Evolutionary conservation across 2,797 vertebrate genomes (phyloP), one percentile per base, ranked within the genome.

Genomic region (Aeoliscus strigatus): DNA sequence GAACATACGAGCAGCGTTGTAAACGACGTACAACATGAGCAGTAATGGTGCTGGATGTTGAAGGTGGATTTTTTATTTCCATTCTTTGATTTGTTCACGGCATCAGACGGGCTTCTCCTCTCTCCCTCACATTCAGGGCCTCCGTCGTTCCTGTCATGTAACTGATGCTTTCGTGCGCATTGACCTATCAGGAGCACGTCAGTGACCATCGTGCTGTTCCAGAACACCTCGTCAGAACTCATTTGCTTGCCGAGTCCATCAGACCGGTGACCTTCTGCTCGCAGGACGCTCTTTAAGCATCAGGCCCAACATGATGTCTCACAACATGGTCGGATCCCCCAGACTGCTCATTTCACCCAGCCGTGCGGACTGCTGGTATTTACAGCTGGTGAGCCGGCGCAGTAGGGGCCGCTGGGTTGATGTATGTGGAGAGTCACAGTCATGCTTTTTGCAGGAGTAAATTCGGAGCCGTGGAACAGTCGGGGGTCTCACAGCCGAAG

Each of bases 321-420:
- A 31, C 50, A 52, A 50, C 62, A 66, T 5, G 32, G 23, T 52
- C 47, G 29, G 21, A 52, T 32, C 27, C 47, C 62, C 50, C 50
- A 60, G 50, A 43, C 55, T n/a, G 60, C 55, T 66, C 41, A 3
- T 64, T 70, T 52, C 36, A 27, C 37, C 51, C 42, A 4, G 54
- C 73, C 24, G 54, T 23, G 66, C 68, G 60, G 78, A 79, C 71
- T 70, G 79, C 51, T 87, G 85, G 77, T 82, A 86, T 89, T 88
- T 83, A 83, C 85, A 86, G 83, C 66, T 56, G 77, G 81, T 79
- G 72, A 82, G 68, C 66, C 41, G 29, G 65, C 84, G 57, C 84
- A 42, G 73, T 14, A n/a, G 84, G 85, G 64, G 73, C 8, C 72
- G 39, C 35, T 18, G 3, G 14, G 2, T 16, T 75, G 77, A 83